Conservation (phyloP, 2,888 invertebrate genomes). For the Alentia gelatinosa region DNA sequence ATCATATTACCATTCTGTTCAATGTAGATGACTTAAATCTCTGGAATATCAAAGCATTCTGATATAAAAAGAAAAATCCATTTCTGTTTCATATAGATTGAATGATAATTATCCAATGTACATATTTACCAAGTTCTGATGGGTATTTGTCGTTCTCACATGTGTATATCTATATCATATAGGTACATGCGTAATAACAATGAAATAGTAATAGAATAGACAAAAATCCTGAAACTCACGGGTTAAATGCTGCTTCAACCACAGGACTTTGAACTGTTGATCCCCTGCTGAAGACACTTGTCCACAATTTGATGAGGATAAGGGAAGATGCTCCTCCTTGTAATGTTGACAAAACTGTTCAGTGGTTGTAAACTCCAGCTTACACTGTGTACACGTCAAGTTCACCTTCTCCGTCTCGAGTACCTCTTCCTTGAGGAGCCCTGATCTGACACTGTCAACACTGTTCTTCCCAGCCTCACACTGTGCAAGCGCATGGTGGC, state of each 20-base stretch:
- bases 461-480: not conserved
- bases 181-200: no score
- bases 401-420: not conserved
- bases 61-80: no score
- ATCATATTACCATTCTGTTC: no score
- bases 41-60: no score
- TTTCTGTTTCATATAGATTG: no score
- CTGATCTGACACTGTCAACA: not conserved
- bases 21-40: no score
- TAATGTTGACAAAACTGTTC: conserved; percentile 55
- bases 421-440: not conserved
- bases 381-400: conserved; percentile 23
- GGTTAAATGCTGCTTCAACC: conserved; percentile 51
- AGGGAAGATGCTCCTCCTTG: conserved; percentile 43
- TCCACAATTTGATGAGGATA: not conserved
- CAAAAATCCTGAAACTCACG: not conserved
- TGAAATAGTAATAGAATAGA: not conserved
- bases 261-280: conserved; percentile 49
- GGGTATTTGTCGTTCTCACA: no score
- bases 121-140: no score
- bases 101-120: no score
- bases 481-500: not conserved
- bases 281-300: not conserved
- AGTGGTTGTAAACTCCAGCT: not conserved
- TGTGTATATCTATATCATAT: no score